A percentile compares a stretch with the other conserved stretches of the same genome.
phyloP scores from a whole-genome alignment of 1,140 invertebrate genomes.

The Bombus affinis region DNA sequence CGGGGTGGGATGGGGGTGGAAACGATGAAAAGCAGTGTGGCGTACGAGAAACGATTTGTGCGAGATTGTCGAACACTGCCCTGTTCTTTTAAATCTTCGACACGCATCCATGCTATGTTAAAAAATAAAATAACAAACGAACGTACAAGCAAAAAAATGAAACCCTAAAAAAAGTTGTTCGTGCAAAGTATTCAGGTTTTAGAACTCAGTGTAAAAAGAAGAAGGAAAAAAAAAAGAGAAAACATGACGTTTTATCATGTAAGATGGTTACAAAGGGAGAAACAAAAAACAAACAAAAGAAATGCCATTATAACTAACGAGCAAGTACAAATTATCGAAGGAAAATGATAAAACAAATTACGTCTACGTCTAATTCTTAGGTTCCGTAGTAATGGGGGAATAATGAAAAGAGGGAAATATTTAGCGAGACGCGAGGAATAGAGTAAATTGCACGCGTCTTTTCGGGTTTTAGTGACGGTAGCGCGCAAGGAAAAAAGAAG shows the following conservation, averaged over 20 bases:
- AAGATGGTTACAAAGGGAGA: conserved; percentile 42
- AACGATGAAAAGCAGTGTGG: neutral
- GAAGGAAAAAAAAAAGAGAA: conserved; percentile 43
- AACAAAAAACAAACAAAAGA: conserved; percentile 65
- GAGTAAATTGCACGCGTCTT: conserved; percentile 58
- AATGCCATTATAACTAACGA: conserved; percentile 81
- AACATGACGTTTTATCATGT: conserved; percentile 74
- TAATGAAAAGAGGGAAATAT: conserved; percentile 56
- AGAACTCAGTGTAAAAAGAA: conserved; percentile 74
- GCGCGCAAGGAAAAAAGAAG: conserved; percentile 11
- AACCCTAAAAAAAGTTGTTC: conserved; percentile 70
- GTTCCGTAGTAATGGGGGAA: conserved; percentile 62
- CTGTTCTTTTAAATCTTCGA: conserved; percentile 57
- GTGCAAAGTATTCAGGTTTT: conserved; percentile 79
- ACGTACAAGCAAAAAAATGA: conserved; percentile 73
- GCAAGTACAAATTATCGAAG: conserved; percentile 82
- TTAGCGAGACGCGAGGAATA: conserved; percentile 51
- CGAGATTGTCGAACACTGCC: conserved; percentile 59
- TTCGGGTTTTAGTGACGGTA: conserved; percentile 28
- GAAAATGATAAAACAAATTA: conserved; percentile 68
- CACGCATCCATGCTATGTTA: conserved; percentile 53
- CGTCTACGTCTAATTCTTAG: conserved; percentile 75
- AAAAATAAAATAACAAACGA: conserved; percentile 42
- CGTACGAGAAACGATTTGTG: neutral
- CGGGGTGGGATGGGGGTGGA: neutral